These are phyloP conservation scores for Drosophila diplacantha DNA, from an alignment of 2,888 invertebrate genomes.

Conservation along the genomic window DNA sequence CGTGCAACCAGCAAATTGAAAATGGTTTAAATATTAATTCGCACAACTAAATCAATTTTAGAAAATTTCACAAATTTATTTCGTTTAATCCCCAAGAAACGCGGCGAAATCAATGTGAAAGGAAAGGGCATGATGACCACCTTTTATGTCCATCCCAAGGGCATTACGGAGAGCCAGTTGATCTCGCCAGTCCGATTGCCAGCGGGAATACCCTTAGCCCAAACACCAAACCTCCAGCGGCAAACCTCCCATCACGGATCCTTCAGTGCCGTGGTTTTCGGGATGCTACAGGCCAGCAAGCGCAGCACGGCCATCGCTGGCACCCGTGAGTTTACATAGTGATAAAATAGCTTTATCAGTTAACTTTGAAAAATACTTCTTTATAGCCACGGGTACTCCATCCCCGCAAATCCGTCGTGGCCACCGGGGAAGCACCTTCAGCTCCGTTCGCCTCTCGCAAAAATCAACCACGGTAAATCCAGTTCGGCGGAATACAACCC, in stretches of 20 bases:
- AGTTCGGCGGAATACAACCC: slow-evolving; percentile 80
- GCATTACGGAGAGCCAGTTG: slow-evolving; percentile 73
- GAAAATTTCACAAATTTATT: background rate
- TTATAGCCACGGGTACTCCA: slow-evolving; percentile 77
- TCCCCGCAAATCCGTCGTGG: slow-evolving; percentile 77
- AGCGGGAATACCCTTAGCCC: slow-evolving; percentile 78
- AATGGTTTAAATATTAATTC: too few relatives aligned
- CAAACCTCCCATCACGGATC: slow-evolving; percentile 87
- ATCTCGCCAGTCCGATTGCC: slow-evolving; percentile 75
- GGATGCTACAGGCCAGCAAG: slow-evolving; percentile 87
- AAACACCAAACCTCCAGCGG: slow-evolving; percentile 81
- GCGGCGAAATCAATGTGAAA: slow-evolving; percentile 94
- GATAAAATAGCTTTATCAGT: too few relatives aligned
- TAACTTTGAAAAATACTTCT: too few relatives aligned
- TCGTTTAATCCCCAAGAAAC: slow-evolving; percentile 80
- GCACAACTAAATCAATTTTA: background rate
- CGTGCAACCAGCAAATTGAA: background rate
- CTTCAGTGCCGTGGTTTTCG: slow-evolving; percentile 91
- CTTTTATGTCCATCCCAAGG: slow-evolving; percentile 88
- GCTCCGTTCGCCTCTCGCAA: slow-evolving; percentile 80
- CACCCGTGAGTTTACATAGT: slow-evolving; percentile 73
- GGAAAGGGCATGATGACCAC: slow-evolving; percentile 98
- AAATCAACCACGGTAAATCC: slow-evolving; percentile 78
- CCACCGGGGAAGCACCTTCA: slow-evolving; percentile 79
- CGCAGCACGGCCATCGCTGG: slow-evolving; percentile 75